A percentile compares a stretch with the other conserved stretches of the same genome.
These are phyloP conservation scores for Lophius americanus DNA, from an alignment of 2,797 vertebrate genomes.

Conservation along the genomic window DNA sequence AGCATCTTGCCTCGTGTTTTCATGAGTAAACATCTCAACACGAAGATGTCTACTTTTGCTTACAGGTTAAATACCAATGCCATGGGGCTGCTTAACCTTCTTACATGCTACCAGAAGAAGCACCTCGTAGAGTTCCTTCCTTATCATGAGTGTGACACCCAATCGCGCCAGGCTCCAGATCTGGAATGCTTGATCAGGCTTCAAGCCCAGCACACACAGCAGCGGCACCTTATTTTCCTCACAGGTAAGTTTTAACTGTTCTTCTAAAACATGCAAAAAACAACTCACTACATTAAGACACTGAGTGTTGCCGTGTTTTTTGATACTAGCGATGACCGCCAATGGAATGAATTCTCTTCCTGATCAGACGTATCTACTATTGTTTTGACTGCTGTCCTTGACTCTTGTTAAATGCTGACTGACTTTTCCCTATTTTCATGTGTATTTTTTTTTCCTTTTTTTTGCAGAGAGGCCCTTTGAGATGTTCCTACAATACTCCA, in stretches of 20 bases:
- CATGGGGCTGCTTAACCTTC: slow-evolving; percentile 88
- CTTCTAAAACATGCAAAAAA: background rate
- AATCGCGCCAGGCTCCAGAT: slow-evolving; percentile 92
- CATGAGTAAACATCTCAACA: background rate
- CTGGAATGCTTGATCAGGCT: slow-evolving; percentile 94
- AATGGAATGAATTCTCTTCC: background rate
- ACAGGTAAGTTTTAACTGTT: slow-evolving; percentile 82
- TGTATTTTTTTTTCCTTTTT: background rate
- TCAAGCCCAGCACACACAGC: slow-evolving; percentile 94
- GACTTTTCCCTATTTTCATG: background rate
- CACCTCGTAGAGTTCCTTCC: slow-evolving; percentile 97
- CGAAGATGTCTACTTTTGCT: background rate
- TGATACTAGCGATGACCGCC: background rate
- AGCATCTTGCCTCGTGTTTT: background rate
- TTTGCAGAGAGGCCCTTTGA: slow-evolving; percentile 81
- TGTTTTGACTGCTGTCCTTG: background rate
- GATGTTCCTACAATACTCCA: slow-evolving; percentile 82
- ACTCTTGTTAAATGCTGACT: background rate
- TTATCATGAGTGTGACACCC: slow-evolving; percentile 95
- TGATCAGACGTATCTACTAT: background rate
- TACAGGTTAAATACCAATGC: slow-evolving; percentile 90
- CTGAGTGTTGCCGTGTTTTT: background rate
- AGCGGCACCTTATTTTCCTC: slow-evolving; percentile 93
- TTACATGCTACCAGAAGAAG: slow-evolving; percentile 93
- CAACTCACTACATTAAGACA: background rate